Evolutionary conservation across 1,140 invertebrate genomes (phyloP), one percentile per base, ranked within the genome.

Genomic region (Sesamia nonagrioides): DNA sequence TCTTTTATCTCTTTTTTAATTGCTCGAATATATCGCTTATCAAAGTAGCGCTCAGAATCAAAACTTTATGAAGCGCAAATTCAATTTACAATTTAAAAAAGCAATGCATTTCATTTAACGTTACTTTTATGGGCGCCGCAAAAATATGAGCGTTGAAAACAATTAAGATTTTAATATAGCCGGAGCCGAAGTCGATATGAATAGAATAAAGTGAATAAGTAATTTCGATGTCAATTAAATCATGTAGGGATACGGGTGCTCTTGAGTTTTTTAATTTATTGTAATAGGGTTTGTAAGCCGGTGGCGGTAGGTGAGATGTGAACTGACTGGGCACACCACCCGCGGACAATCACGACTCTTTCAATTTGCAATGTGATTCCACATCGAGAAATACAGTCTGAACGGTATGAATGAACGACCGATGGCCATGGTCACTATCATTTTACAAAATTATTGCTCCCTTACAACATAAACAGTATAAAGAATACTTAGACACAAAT

Each of bases 151-250:
- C 84, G 79, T 84, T 82, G 83, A 85, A 87, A 88, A 88, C 87
- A 88, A 88, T 89, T 89, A 88, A 83, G 82, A 78, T 61, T 84
- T 89, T 88, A 84, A 86, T 85, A 35, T 50, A 61, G 76, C 72
- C 63, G 78, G 79, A 71, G 77, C 68, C 78, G 78, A 78, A 13
- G 48, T 81, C 6, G 66, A 84, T 84, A 84, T 61, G 35, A 37
- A 48, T 69, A 69, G 66, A 69, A 69, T 69, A 48, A 74, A 74
- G 18, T 48, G 27, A 45, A 61, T 71, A 71, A 71, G 50, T 87
- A 86, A 88, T 88, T 88, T 72, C 50, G 68, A 71, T 79, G 84
- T 84, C 84, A 80, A 80, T 63, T 88, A 88, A 88, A 88, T 88
- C 87, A 86, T 84, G 72, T 82, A 79, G 78, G 77, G 80, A 63